Conservation (phyloP, 2,888 invertebrate genomes). For the Lathronympha strigana region DNA sequence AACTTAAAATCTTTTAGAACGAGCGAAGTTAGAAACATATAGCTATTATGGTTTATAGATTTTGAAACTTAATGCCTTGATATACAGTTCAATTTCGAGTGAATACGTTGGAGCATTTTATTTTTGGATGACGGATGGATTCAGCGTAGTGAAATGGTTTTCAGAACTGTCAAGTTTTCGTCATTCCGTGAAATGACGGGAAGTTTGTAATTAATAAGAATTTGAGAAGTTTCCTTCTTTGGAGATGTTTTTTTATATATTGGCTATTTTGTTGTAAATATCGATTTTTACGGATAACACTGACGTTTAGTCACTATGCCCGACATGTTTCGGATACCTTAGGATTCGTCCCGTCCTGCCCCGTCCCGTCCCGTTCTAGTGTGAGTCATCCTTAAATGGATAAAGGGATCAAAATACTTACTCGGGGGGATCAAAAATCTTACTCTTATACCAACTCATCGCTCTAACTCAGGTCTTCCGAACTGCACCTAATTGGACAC, state of each 20-base stretch:
- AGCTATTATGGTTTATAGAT: background rate
- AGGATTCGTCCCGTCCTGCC: too few relatives aligned
- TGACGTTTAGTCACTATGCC: too few relatives aligned
- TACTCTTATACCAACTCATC: too few relatives aligned
- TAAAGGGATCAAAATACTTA: too few relatives aligned
- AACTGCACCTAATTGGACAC: too few relatives aligned
- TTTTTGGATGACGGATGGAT: conserved; percentile 10
- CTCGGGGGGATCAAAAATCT: too few relatives aligned
- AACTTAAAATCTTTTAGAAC: background rate
- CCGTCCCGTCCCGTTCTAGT: too few relatives aligned
- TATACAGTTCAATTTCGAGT: conserved; percentile 10
- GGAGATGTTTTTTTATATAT: background rate
- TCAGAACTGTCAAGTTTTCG: conserved; percentile 33
- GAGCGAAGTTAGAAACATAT: background rate
- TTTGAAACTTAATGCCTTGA: background rate
- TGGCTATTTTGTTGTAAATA: too few relatives aligned
- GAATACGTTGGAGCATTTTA: background rate
- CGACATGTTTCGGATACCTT: too few relatives aligned
- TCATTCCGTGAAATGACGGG: conserved; percentile 30
- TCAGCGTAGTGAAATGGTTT: conserved; percentile 14
- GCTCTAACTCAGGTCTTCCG: too few relatives aligned
- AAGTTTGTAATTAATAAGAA: conserved; percentile 17
- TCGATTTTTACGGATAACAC: too few relatives aligned
- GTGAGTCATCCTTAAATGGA: too few relatives aligned
- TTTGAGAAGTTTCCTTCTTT: background rate